A percentile compares a stretch with the other conserved stretches of the same genome.
Conservation (phyloP, 2,797 vertebrate species). For the Hyperoplus lanceolatus region DNA sequence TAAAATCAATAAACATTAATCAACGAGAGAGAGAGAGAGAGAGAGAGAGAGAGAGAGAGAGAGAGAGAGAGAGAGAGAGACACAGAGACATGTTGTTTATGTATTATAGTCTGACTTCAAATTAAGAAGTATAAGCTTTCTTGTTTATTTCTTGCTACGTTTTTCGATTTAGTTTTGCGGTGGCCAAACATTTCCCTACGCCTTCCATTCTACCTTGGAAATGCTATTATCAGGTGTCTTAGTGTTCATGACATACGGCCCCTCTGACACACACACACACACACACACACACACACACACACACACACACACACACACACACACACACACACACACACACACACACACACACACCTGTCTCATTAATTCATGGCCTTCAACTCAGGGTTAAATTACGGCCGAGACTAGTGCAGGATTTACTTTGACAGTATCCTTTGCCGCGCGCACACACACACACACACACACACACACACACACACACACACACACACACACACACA, state of each 20-base stretch:
- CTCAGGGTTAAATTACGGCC: slow-evolving; percentile 74
- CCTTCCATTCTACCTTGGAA: neutral
- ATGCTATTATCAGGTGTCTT: slow-evolving; percentile 57
- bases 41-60: too few relatives aligned
- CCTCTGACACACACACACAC: slow-evolving; percentile 58
- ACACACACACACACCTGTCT: slow-evolving; percentile 49
- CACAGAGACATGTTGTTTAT: too few relatives aligned
- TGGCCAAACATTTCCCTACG: neutral
- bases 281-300: slow-evolving; percentile 14
- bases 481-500: neutral
- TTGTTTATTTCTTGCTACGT: neutral
- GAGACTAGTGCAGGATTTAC: slow-evolving; percentile 49
- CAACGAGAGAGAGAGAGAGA: too few relatives aligned
- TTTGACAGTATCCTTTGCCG: slow-evolving; percentile 52
- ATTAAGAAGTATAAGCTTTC: too few relatives aligned
- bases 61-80: too few relatives aligned
- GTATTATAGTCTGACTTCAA: too few relatives aligned
- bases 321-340: slow-evolving; percentile 22
- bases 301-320: slow-evolving; percentile 15
- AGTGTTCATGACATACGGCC: slow-evolving; percentile 48
- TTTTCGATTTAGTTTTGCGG: neutral
- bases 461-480: slow-evolving; percentile 17
- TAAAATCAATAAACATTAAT: too few relatives aligned
- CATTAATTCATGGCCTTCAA: slow-evolving; percentile 82
- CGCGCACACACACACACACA: slow-evolving; percentile 2